These are phyloP conservation scores for Ctenoplectra terminalis DNA, from an alignment of 1,140 invertebrate species.

Conservation along the genomic window DNA sequence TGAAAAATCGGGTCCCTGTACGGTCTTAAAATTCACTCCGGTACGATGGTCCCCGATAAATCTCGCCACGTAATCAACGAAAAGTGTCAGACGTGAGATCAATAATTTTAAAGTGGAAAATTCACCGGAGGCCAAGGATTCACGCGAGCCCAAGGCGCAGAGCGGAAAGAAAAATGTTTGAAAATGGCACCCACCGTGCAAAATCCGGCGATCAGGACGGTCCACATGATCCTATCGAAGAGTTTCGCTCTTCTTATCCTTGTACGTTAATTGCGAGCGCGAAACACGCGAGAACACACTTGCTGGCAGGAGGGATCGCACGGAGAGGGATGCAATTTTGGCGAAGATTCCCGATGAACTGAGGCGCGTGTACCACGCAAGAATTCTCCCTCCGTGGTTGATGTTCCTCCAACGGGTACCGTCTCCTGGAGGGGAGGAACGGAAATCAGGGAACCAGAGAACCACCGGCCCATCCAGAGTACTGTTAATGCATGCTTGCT, in stretches of 20 bases:
- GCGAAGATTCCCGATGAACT: slow-evolving; percentile 77
- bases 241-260: slow-evolving; percentile 9
- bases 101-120: background rate
- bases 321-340: slow-evolving; percentile 74
- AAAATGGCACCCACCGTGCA: slow-evolving; percentile 72
- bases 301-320: slow-evolving; percentile 15
- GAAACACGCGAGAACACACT: slow-evolving; percentile 53
- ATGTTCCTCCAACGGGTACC: slow-evolving; percentile 39
- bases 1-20: background rate
- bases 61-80: background rate
- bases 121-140: background rate
- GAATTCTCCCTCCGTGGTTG: slow-evolving; percentile 72
- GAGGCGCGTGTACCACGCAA: slow-evolving; percentile 69
- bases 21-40: background rate
- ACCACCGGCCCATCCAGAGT: slow-evolving; percentile 78
- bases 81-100: background rate
- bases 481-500: slow-evolving; percentile 82
- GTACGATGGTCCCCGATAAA: background rate
- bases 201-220: slow-evolving; percentile 76
- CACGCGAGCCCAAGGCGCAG: background rate
- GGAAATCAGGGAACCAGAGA: slow-evolving; percentile 70
- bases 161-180: background rate
- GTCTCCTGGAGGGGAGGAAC: slow-evolving; percentile 67
- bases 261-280: background rate
- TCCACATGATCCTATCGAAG: slow-evolving; percentile 73